Percentiles rank a stretch among this genome's conserved stretches.
phyloP scores from a whole-genome alignment of 2,888 invertebrate species.

The Sepiola atlantica region DNA sequence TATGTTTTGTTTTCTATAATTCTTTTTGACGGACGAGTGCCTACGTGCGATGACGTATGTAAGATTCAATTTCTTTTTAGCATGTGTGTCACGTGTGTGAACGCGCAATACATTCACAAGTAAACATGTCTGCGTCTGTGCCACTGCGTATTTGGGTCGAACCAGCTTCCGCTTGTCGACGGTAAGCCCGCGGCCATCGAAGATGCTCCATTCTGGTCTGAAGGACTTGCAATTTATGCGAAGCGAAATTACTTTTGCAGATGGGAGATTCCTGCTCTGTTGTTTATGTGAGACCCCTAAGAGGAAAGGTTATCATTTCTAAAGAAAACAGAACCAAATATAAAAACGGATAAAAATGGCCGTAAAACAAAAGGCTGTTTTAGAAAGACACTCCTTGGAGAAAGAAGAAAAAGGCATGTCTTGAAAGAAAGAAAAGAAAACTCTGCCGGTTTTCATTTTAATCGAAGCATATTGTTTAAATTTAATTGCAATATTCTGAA shows the following conservation, averaged over 20 bases:
- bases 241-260: neutral
- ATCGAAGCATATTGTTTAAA: neutral
- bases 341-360: neutral
- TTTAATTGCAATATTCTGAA: neutral
- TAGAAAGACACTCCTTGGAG: neutral
- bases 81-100: neutral
- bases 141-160: neutral
- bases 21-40: neutral
- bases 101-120: neutral
- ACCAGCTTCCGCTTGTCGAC: neutral
- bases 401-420: neutral
- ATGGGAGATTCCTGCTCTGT: constrained; percentile 11
- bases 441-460: neutral
- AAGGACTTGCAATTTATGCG: constrained; percentile 32
- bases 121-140: neutral
- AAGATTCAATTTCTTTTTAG: neutral
- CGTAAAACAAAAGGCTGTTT: neutral
- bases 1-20: neutral
- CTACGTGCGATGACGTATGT: neutral
- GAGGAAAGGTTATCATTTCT: constrained; percentile 32
- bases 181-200: neutral
- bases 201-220: neutral
- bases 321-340: neutral
- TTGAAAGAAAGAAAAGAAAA: neutral
- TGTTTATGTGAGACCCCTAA: constrained; percentile 11